phyloP scores from a whole-genome alignment of 2,888 invertebrate species.

The Mythimna impura region DNA sequence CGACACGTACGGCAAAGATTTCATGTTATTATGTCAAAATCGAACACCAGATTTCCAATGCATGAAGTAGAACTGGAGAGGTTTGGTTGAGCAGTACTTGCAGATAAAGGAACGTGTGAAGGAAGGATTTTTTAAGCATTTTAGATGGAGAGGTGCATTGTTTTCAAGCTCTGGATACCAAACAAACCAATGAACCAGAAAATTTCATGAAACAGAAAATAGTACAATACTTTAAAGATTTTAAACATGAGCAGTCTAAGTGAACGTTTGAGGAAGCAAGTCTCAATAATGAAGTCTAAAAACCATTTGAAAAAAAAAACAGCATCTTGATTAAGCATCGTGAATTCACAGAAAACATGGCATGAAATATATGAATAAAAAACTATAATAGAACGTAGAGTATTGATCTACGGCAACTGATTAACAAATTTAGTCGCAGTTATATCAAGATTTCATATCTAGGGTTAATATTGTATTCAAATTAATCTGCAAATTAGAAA shows the following conservation, averaged over 20 bases:
- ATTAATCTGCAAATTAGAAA: conserved; percentile 42
- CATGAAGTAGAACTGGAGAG: conserved; percentile 22
- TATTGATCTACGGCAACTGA: conserved; percentile 1
- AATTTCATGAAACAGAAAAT: neutral
- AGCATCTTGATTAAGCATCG: neutral
- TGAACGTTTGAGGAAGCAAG: neutral
- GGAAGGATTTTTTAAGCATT: neutral
- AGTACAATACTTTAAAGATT: neutral
- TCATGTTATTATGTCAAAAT: conserved; percentile 46
- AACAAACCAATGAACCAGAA: neutral
- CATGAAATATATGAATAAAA: conserved; percentile 6
- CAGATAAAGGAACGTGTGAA: too few relatives aligned
- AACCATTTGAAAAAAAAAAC: neutral
- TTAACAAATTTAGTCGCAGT: conserved; percentile 31
- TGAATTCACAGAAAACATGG: neutral
- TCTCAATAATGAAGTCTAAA: neutral
- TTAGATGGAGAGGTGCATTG: neutral
- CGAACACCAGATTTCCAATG: conserved; percentile 45
- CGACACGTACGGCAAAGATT: conserved; percentile 54
- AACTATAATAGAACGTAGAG: conserved; percentile 10
- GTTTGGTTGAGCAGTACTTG: conserved; percentile 33
- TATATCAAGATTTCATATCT: conserved; percentile 27
- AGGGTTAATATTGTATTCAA: conserved; percentile 36
- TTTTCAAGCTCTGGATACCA: too few relatives aligned
- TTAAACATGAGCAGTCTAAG: too few relatives aligned